Conservation (phyloP, 2,888 invertebrate genomes). For the Alcis repandata region DNA sequence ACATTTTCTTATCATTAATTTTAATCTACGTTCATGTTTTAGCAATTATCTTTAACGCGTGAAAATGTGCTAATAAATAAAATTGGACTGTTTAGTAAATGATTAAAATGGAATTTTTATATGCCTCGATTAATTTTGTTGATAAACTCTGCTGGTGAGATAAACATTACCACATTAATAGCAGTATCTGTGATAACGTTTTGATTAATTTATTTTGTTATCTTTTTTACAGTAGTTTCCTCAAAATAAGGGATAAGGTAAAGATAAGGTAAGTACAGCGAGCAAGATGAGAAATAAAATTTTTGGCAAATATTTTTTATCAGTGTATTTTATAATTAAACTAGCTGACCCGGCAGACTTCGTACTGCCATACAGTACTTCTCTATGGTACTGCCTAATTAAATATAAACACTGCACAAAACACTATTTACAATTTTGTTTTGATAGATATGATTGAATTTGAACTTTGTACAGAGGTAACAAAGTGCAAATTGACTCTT, state of each 20-base stretch:
- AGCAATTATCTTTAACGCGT: neutral
- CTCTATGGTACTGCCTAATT: no score
- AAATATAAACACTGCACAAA: no score
- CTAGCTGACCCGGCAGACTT: no score
- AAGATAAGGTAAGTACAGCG: neutral
- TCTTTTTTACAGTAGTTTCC: neutral
- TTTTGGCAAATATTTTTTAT: neutral
- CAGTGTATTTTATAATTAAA: no score
- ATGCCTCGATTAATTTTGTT: slow-evolving; percentile 4
- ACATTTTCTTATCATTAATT: slow-evolving; percentile 8
- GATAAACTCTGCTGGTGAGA: slow-evolving; percentile 1
- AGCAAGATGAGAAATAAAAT: neutral
- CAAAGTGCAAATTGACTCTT: no score
- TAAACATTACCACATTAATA: slow-evolving; percentile 3
- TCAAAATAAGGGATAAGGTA: neutral
- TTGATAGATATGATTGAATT: no score
- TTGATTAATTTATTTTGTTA: slow-evolving; percentile 11
- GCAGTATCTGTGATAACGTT: slow-evolving; percentile 6
- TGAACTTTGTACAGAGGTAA: no score
- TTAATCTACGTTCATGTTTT: neutral
- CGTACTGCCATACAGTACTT: no score
- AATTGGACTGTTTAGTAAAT: slow-evolving; percentile 6
- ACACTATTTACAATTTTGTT: no score
- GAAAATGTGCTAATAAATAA: neutral
- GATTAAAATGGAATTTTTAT: neutral